Conservation (phyloP, 2,888 invertebrate species). For the Hydraecia micacea region DNA sequence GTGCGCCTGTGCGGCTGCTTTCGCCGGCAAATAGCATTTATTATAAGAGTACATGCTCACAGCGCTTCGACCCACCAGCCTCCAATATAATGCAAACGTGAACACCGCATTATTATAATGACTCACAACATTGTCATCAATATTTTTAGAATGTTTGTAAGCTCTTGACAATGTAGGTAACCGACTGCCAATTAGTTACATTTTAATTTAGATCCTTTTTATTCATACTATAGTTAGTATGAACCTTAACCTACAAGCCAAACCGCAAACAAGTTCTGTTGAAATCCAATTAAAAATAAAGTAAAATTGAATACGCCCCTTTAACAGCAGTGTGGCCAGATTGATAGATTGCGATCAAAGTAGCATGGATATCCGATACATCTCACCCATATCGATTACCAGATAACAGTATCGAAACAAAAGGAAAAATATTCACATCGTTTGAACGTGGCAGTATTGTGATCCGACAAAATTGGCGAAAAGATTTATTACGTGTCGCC, state of each 20-base stretch:
- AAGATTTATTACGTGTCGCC: slow-evolving; percentile 81
- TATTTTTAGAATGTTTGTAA: slow-evolving; percentile 82
- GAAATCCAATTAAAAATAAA: slow-evolving; percentile 57
- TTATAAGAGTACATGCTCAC: slow-evolving; percentile 54
- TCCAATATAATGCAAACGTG: slow-evolving; percentile 66
- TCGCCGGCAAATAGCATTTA: slow-evolving; percentile 76
- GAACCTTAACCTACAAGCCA: slow-evolving; percentile 49
- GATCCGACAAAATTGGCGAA: slow-evolving; percentile 75
- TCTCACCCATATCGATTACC: slow-evolving; percentile 71
- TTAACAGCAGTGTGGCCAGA: slow-evolving; percentile 51
- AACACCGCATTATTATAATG: slow-evolving; percentile 70
- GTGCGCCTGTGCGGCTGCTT: slow-evolving; percentile 79
- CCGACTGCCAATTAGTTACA: slow-evolving; percentile 48
- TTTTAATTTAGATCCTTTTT: slow-evolving; percentile 54
- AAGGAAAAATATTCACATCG: slow-evolving; percentile 70
- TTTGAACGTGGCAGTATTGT: slow-evolving; percentile 69
- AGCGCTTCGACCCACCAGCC: slow-evolving; percentile 46
- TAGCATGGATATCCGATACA: slow-evolving; percentile 69
- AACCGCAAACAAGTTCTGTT: slow-evolving; percentile 53
- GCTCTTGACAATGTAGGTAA: slow-evolving; percentile 51
- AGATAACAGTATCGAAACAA: slow-evolving; percentile 68
- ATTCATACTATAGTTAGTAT: slow-evolving; percentile 45
- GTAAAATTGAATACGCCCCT: slow-evolving; percentile 56
- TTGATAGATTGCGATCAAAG: slow-evolving; percentile 64
- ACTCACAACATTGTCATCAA: slow-evolving; percentile 81